These are phyloP conservation scores for Vultur gryphus DNA, from an alignment of 2,797 vertebrate species.

Conservation along the genomic window DNA sequence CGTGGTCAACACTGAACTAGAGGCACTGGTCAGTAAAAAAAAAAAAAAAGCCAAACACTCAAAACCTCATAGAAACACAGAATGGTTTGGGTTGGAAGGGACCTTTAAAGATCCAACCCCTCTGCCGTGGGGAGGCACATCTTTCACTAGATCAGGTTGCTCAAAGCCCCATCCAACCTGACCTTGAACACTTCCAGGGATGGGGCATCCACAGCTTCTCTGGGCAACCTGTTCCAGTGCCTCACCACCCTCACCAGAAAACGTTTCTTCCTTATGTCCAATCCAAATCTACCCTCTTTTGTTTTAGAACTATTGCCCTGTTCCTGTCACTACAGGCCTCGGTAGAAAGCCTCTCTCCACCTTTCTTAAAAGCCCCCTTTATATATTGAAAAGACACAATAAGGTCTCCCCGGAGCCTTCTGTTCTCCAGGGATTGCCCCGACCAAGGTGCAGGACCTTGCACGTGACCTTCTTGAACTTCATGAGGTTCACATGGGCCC, in stretches of 20 bases:
- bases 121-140: no score
- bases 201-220: neutral
- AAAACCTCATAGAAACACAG: neutral
- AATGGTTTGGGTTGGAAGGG: neutral
- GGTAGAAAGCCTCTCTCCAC: neutral
- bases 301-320: neutral
- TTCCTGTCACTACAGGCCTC: neutral
- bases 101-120: no score
- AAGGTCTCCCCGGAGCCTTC: accelerated
- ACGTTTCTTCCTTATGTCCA: neutral
- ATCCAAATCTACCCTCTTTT: neutral
- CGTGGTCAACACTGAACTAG: accelerated
- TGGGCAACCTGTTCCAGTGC: neutral
- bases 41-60: neutral
- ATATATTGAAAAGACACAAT: neutral
- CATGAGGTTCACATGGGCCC: neutral
- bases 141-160: neutral
- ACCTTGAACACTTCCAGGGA: neutral
- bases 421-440: neutral
- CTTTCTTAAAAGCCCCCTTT: neutral
- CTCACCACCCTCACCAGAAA: neutral
- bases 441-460: neutral
- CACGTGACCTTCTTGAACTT: neutral
- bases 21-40: neutral
- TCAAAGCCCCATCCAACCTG: neutral